phyloP scores from a whole-genome alignment of 37 sponge, comb jelly and placozoan species.

The Theonella swinhoei region DNA sequence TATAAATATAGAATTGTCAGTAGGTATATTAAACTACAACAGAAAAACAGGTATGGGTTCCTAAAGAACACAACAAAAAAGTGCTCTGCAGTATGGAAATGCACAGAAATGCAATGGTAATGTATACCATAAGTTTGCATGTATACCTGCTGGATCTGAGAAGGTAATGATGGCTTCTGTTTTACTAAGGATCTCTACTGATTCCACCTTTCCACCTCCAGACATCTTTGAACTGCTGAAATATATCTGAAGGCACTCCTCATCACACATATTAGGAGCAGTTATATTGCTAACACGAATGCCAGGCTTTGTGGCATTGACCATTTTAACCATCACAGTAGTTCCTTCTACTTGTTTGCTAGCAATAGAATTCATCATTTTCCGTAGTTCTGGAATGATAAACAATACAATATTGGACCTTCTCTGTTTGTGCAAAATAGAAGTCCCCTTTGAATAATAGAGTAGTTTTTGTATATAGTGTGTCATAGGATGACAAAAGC shows the following conservation, averaged over 20 bases:
- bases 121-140: too few relatives aligned
- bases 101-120: too few relatives aligned
- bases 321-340: constrained; percentile 8
- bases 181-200: constrained; percentile 35
- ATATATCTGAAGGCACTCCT: constrained; percentile 45
- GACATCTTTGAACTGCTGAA: constrained; percentile 36
- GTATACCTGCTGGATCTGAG: constrained; percentile 45
- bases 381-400: background rate
- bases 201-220: constrained; percentile 32
- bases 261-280: constrained; percentile 5
- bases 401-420: too few relatives aligned
- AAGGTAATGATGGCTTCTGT: constrained; percentile 53
- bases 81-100: too few relatives aligned
- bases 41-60: too few relatives aligned
- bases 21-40: too few relatives aligned
- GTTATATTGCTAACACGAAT: background rate
- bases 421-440: too few relatives aligned
- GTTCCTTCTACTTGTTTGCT: background rate
- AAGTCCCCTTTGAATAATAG: too few relatives aligned
- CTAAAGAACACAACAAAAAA: too few relatives aligned
- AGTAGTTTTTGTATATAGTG: too few relatives aligned
- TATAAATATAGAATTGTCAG: too few relatives aligned
- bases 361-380: background rate
- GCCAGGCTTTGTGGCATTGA: background rate
- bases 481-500: too few relatives aligned